phyloP scores from a whole-genome alignment of 2,113 vertebrate genomes.

The Echinops telfairi region DNA sequence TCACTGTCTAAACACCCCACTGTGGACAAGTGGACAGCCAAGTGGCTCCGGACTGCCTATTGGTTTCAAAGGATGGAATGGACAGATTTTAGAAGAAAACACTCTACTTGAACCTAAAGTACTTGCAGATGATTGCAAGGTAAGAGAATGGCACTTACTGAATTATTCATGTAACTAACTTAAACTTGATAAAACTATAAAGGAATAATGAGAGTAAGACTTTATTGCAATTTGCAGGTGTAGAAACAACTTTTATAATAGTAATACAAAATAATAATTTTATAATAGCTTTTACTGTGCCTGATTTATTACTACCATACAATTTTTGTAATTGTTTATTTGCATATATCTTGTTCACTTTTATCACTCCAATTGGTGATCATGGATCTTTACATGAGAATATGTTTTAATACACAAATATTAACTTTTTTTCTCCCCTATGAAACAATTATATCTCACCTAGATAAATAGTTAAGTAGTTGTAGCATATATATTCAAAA shows the following conservation, averaged over 20 bases:
- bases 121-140: constrained; percentile 95
- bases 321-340: too few relatives aligned
- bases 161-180: constrained; percentile 51
- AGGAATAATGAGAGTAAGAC: neutral
- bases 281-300: too few relatives aligned
- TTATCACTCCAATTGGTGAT: neutral
- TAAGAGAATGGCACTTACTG: constrained; percentile 82
- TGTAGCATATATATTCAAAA: too few relatives aligned
- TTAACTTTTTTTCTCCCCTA: constrained; percentile 5
- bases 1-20: constrained; percentile 91
- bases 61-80: constrained; percentile 95
- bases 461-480: too few relatives aligned
- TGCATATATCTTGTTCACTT: neutral
- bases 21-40: constrained; percentile 79
- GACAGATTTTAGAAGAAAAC: constrained; percentile 93
- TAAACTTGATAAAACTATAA: constrained; percentile 45
- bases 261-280: too few relatives aligned
- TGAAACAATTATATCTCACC: neutral
- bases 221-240: neutral
- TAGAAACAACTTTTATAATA: neutral
- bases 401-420: neutral
- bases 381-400: constrained; percentile 27
- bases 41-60: constrained; percentile 82
- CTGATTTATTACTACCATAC: too few relatives aligned
- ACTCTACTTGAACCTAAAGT: constrained; percentile 92